These are phyloP conservation scores for Macaca nemestrina DNA, from an alignment of 2,113 vertebrate genomes.

Conservation along the genomic window DNA sequence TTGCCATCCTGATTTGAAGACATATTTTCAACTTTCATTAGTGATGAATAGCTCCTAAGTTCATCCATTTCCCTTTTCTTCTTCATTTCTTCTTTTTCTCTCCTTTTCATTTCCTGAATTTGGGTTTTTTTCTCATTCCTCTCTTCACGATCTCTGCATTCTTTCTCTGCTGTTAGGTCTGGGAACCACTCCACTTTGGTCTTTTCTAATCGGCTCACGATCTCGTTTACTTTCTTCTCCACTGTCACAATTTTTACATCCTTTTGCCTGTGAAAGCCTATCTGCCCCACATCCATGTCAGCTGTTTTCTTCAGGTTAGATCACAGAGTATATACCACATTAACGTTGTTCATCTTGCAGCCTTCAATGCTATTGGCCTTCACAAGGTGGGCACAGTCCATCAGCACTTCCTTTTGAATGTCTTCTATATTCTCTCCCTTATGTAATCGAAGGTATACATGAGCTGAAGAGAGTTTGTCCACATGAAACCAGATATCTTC, in stretches of 20 bases:
- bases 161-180: conserved; percentile 94
- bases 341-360: conserved; percentile 98
- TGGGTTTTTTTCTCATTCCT: conserved; percentile 95
- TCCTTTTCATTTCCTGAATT: conserved; percentile 93
- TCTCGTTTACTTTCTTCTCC: conserved; percentile 96
- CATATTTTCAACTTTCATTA: conserved; percentile 97
- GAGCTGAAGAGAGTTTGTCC: too few species aligned
- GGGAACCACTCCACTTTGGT: conserved; percentile 92
- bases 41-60: conserved; percentile 91
- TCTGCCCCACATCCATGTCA: conserved; percentile 98
- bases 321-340: conserved; percentile 95
- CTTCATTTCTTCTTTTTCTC: conserved; percentile 95
- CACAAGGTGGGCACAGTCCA: too few species aligned
- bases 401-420: too few species aligned
- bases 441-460: too few species aligned
- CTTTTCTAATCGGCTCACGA: conserved; percentile 94
- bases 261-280: conserved; percentile 94
- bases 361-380: conserved; percentile 79
- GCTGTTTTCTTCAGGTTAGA: conserved; percentile 95
- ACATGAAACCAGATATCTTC: too few species aligned
- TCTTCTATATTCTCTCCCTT: too few species aligned
- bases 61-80: conserved; percentile 95
- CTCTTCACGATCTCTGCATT: conserved; percentile 92
- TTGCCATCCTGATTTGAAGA: conserved; percentile 95
- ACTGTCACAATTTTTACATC: conserved; percentile 93